phyloP scores from a whole-genome alignment of 1,140 invertebrate genomes.

The Drosophila murphyi region DNA sequence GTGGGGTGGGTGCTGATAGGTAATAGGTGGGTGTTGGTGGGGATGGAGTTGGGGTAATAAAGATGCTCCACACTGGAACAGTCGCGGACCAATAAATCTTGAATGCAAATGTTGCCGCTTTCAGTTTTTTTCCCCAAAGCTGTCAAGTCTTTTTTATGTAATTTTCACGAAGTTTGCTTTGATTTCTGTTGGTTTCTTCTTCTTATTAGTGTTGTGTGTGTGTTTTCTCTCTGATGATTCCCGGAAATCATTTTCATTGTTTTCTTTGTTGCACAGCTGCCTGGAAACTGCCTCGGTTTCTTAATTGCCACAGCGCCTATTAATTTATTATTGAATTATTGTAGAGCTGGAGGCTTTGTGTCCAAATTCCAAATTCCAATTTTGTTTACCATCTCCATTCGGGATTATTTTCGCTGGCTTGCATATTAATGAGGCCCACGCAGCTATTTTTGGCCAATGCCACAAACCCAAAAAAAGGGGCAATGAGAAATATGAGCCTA shows the following conservation, averaged over 20 bases:
- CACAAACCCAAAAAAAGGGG: conserved; percentile 18
- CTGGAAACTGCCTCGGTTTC: conserved; percentile 27
- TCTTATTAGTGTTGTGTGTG: conserved; percentile 6
- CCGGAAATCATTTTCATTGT: conserved; percentile 65
- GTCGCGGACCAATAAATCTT: conserved; percentile 71
- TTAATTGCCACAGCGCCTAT: conserved; percentile 66
- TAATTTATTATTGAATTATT: conserved; percentile 76
- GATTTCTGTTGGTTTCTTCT: conserved; percentile 34
- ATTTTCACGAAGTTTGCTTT: conserved; percentile 57
- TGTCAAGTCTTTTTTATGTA: conserved; percentile 31
- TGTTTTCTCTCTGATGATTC: conserved; percentile 48
- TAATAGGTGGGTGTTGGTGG: background rate
- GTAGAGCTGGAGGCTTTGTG: conserved; percentile 22
- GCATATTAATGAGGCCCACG: conserved; percentile 43
- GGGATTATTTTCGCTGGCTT: conserved; percentile 35
- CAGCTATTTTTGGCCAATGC: conserved; percentile 55
- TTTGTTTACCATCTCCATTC: conserved; percentile 18
- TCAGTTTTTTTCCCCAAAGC: conserved; percentile 23
- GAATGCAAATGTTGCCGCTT: conserved; percentile 78
- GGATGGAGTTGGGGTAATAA: background rate
- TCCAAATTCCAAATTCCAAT: background rate
- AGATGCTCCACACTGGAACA: conserved; percentile 24
- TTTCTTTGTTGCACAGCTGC: conserved; percentile 58
- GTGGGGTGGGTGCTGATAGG: background rate
- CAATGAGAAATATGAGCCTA: conserved; percentile 10